Evolutionary conservation across 2,888 invertebrate species (phyloP).

Genomic region (Elysia crispata): DNA sequence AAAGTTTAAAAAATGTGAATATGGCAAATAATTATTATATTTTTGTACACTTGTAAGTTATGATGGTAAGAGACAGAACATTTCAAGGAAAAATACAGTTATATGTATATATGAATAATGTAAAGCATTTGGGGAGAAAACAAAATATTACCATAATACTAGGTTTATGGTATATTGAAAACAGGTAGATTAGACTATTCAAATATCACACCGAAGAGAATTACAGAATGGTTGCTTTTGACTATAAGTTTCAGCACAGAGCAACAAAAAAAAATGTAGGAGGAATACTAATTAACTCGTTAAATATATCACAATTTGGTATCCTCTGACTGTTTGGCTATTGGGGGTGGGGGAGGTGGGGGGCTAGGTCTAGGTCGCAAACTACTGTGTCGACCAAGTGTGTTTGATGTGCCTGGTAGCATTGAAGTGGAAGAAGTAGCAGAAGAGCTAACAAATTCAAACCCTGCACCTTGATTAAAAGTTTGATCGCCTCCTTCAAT

Average conservation of each 20-base stretch:
- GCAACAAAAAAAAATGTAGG: not conserved
- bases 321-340: slow-evolving; percentile 63
- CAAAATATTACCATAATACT: too few relatives aligned
- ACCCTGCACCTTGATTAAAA: slow-evolving; percentile 36
- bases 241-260: not conserved
- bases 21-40: too few relatives aligned
- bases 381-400: slow-evolving; percentile 51
- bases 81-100: too few relatives aligned
- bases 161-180: too few relatives aligned
- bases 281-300: not conserved
- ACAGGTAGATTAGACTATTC: too few relatives aligned
- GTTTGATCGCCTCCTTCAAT: slow-evolving; percentile 31
- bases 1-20: too few relatives aligned
- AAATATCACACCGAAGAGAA: too few relatives aligned
- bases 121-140: too few relatives aligned
- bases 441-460: slow-evolving; percentile 29
- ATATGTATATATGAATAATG: too few relatives aligned
- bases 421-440: slow-evolving; percentile 36
- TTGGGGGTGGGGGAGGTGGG: slow-evolving; percentile 66
- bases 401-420: slow-evolving; percentile 36
- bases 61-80: too few relatives aligned
- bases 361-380: slow-evolving; percentile 63
- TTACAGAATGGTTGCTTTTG: not conserved
- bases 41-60: too few relatives aligned
- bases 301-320: slow-evolving; percentile 63